Percentiles rank a stretch among this genome's conserved stretches.
Conservation (phyloP, 2,797 vertebrate genomes). For the Diceros bicornis region DNA sequence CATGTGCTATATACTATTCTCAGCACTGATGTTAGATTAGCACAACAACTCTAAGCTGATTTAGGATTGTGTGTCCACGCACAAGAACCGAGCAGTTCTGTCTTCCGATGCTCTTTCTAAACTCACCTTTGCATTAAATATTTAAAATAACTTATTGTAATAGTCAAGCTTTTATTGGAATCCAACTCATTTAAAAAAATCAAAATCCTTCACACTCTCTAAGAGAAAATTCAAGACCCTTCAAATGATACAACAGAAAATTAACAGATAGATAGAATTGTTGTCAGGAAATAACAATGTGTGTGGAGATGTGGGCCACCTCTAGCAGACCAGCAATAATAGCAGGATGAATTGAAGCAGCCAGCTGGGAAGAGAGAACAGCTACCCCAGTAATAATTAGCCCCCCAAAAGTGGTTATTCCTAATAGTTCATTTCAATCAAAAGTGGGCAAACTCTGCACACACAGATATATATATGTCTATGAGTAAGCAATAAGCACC, state of each 20-base stretch:
- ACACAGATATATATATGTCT: background rate
- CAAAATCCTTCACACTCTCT: background rate
- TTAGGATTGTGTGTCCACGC: background rate
- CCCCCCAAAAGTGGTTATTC: background rate
- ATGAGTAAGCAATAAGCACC: background rate
- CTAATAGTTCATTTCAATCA: background rate
- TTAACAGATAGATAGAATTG: background rate
- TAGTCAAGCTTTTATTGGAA: constrained; percentile 13
- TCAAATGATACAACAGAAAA: background rate
- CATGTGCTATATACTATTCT: background rate
- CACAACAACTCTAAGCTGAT: background rate
- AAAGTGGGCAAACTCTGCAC: background rate
- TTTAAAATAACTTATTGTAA: constrained; percentile 20
- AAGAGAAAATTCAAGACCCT: background rate
- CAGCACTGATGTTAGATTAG: background rate
- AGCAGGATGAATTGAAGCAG: background rate
- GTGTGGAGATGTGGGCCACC: background rate
- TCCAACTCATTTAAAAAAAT: constrained; percentile 13
- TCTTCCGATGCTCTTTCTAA: constrained; percentile 16
- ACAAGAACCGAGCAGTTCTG: background rate
- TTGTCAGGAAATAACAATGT: background rate
- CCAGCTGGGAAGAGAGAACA: background rate
- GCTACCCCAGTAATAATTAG: background rate
- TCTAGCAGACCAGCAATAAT: background rate
- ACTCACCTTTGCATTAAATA: constrained; percentile 37